Base-by-base conservation (phyloP, 2,888 invertebrate genomes). In the Leptothorax acervorum region DNA sequence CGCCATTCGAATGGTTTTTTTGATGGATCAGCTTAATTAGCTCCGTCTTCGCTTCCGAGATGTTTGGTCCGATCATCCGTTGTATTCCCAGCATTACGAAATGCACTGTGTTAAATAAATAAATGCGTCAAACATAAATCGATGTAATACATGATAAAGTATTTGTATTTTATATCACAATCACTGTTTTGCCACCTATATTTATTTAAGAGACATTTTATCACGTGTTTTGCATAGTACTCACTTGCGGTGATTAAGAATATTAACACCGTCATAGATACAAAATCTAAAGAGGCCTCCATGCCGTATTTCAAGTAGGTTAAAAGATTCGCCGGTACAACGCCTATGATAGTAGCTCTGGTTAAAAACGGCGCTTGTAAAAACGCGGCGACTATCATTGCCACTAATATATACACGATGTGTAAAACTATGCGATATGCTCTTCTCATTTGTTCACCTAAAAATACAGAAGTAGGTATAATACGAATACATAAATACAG, bases 301-400 rank as follows among this genome's bases (percentile, higher is more conserved):
- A 90, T 87, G 57, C 95, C 95, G 75, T 94, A 93, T 84, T 94
- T 94, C 74, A 94, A 92, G 75, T 92, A 94, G 0, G 94, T 90
- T 28, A 88, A 73, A 9, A 95, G 89, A 90, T 95, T 95, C 31
- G 94, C 71, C 3, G 94, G 94, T 35, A 94, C 92, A 35, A 95
- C 86, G 48, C 91, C 92, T 88, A 95, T 86, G 60, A 95, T 93
- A 3, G 92, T 91, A 12, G 90, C 86, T 89, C 95, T 92, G 0
- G 94, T 94, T 70, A 94, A 86, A 63, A 93, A 89, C 12, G 95
- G 95, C 9, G 94, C 93, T 87, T 94, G 91, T 23, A 95, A 88
- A 83, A 95, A 95, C 9, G 94, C 91, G 8, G 95, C 93, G n/a
- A 94, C 84, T 70, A 95, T 87, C 95, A 95, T 95, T 9, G 93